phyloP scores from a whole-genome alignment of 1,140 invertebrate genomes.

The Meloidogyne chitwoodi region DNA sequence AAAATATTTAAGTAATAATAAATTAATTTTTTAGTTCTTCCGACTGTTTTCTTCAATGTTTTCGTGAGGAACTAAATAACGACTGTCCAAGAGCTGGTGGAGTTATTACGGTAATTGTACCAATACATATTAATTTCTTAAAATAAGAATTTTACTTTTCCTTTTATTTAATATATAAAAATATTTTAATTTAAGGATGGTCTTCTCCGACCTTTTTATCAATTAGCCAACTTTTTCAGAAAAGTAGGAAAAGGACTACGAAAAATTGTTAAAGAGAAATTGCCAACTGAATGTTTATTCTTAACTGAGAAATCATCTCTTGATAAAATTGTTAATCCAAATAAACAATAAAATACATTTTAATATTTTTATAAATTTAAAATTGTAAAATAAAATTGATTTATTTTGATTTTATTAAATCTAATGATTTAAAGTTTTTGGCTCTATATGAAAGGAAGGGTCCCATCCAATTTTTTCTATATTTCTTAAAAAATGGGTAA shows the following conservation, averaged over 20 bases:
- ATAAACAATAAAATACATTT: neutral
- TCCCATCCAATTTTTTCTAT: no score
- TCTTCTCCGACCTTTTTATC: conserved; percentile 14
- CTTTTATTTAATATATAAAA: neutral
- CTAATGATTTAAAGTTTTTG: conserved; percentile 18
- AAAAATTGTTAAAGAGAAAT: conserved; percentile 7
- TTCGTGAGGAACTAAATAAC: conserved; percentile 3
- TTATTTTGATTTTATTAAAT: conserved; percentile 16
- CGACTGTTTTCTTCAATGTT: conserved; percentile 13
- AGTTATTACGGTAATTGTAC: conserved; percentile 6
- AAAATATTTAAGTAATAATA: neutral
- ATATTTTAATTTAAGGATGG: neutral
- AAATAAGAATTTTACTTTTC: no score
- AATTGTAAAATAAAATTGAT: no score
- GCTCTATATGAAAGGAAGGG: no score
- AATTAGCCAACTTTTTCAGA: conserved; percentile 10
- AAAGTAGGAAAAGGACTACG: conserved; percentile 5
- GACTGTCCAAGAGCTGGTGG: conserved; percentile 4
- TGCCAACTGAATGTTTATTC: conserved; percentile 10
- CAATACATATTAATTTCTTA: no score
- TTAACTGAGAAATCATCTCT: conserved; percentile 5
- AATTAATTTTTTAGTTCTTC: neutral
- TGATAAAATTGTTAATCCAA: conserved; percentile 8
- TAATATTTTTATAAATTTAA: no score
- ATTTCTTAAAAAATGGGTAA: no score